Evolutionary conservation across 2,113 vertebrate species (phyloP), one percentile per base, ranked within the genome.

Genomic region (Saguinus midas): DNA sequence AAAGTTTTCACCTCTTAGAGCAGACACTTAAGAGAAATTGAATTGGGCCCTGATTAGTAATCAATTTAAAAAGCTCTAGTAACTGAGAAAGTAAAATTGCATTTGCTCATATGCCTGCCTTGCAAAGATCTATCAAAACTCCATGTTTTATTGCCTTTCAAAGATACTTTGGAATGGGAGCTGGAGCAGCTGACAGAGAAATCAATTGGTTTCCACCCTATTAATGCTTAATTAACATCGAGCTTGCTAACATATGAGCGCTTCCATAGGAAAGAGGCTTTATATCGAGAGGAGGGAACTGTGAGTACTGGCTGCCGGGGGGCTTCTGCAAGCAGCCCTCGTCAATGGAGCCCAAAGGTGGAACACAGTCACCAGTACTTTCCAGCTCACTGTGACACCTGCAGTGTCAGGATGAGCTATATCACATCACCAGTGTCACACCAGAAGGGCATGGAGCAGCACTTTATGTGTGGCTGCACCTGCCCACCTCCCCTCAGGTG

Each of bases 21-120:
- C 25, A 94, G 68, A 73, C 70, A 91, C 70, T 83, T 96, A 27
- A 92, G 68, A 85, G 92, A 92, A 94, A 89, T 93, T 94, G 94
- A 94, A 97, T 37, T 92, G 85, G 43, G 43, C 58, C 50, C 88
- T 85, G 40, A 52, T 80, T 17, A 18, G 50, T 79, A 70, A 94
- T 90, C 80, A 92, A 40, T 96, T 95, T 76, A 86, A 91, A 96
- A 95, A 96, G 23, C 27, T 72, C 32, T 83, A 95, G 90, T 87
- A 92, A 84, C 75, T 76, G 50, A 90, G 78, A 91, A 94, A 79
- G 37, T 78, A 86, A 94, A 94, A 82, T 86, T n/a, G n/a, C 91
- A 92, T 82, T 73, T 94, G 3, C 68, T 68, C 40, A 40, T 52
- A 81, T 90, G 89, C 52, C 89, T 87, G 2, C 76, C 68, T 94